A percentile compares a stretch with the other conserved stretches of the same genome.
Conservation (phyloP, 2,113 vertebrate genomes). For the Larimichthys polyactis region DNA sequence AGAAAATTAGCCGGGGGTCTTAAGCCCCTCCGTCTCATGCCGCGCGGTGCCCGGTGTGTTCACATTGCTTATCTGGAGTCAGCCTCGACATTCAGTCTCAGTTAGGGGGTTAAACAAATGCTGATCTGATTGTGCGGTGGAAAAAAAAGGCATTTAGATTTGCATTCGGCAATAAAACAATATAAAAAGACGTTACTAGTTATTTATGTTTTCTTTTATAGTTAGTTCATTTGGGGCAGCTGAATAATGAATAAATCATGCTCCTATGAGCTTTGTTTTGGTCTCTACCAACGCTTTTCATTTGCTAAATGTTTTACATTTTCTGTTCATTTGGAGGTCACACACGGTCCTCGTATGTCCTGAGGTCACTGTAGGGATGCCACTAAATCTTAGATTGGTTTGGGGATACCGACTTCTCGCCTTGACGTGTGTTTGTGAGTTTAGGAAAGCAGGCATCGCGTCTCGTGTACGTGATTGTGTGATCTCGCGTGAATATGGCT, state of each 20-base stretch:
- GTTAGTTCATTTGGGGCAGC: neutral
- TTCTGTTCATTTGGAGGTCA: too few species aligned
- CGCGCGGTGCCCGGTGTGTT: conserved; percentile 36
- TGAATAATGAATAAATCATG: neutral
- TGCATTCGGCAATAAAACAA: neutral
- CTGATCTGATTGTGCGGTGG: conserved; percentile 7
- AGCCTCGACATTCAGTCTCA: conserved; percentile 17
- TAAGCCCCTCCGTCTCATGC: conserved; percentile 54
- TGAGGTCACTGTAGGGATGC: too few species aligned
- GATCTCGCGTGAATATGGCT: too few species aligned
- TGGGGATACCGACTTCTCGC: too few species aligned
- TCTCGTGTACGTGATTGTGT: too few species aligned
- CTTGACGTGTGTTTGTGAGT: too few species aligned
- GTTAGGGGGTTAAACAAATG: conserved; percentile 25
- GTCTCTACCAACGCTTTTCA: neutral
- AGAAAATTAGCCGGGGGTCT: conserved; percentile 66
- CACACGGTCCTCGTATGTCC: too few species aligned
- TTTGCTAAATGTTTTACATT: neutral
- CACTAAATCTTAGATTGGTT: too few species aligned
- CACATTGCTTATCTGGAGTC: conserved; percentile 61
- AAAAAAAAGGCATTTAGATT: neutral
- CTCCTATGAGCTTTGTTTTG: neutral
- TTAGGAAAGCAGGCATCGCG: too few species aligned
- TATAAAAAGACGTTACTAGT: neutral
- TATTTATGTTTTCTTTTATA: neutral